Percentiles rank a stretch among this genome's conserved stretches.
phyloP scores from a whole-genome alignment of 2,797 vertebrate species.

The Helarctos malayanus region DNA sequence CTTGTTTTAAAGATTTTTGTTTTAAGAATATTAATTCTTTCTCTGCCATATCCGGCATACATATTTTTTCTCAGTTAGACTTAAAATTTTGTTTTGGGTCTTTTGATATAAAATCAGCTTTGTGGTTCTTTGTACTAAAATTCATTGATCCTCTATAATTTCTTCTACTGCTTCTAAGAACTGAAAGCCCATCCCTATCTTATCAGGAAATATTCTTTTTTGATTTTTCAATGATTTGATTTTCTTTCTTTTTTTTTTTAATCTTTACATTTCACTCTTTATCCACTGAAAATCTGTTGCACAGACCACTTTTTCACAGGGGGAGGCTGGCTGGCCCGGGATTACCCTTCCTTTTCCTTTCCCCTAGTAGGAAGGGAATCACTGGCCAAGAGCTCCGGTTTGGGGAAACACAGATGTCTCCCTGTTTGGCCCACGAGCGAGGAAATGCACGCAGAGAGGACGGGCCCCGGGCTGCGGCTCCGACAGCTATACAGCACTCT shows the following conservation, averaged over 20 bases:
- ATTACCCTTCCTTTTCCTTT: background rate
- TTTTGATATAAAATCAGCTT: slow-evolving; percentile 10
- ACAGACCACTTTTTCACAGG: background rate
- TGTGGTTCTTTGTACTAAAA: slow-evolving; percentile 5
- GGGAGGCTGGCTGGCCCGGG: background rate
- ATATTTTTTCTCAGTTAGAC: slow-evolving; percentile 13
- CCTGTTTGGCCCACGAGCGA: background rate
- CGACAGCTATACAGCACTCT: background rate
- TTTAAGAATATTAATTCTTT: slow-evolving; percentile 52
- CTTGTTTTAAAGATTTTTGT: slow-evolving; percentile 37
- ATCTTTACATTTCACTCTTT: background rate
- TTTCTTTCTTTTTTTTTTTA: background rate
- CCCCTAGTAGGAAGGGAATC: slow-evolving; percentile 12
- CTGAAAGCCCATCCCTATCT: background rate
- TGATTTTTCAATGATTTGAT: background rate
- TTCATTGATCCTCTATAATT: slow-evolving; percentile 24
- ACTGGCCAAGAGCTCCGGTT: background rate
- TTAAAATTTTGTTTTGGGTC: slow-evolving; percentile 47
- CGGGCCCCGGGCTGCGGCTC: background rate
- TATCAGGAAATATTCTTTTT: slow-evolving; percentile 31
- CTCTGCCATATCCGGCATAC: background rate
- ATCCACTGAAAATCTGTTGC: background rate
- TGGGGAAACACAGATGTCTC: slow-evolving; percentile 69
- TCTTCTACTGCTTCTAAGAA: background rate
- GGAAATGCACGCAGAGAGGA: slow-evolving; percentile 65